Conservation (phyloP, 1,140 invertebrate genomes). For the Tetramorium parvispinum region DNA sequence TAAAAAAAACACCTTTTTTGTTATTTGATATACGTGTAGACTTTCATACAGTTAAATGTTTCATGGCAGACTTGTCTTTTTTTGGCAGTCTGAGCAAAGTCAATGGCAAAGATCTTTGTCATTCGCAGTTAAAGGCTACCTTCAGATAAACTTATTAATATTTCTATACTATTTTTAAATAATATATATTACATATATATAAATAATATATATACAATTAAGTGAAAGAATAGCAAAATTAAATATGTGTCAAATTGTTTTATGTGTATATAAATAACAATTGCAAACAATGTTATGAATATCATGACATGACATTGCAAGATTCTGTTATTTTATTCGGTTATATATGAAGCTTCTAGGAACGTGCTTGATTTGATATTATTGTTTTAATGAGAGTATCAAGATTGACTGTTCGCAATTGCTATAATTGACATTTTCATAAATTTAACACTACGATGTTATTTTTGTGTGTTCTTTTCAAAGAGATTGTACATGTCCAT, state of each 20-base stretch:
- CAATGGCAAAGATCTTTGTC: no score
- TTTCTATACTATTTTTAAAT: no score
- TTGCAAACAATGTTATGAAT: not conserved
- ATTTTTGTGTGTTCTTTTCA: not conserved
- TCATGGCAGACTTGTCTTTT: no score
- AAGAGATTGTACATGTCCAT: not conserved
- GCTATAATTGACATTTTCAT: not conserved
- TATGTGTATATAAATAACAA: not conserved
- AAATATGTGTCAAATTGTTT: not conserved
- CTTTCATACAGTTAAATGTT: no score
- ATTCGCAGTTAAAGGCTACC: no score
- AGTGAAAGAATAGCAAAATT: not conserved
- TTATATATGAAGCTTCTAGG: not conserved
- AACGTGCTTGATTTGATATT: not conserved
- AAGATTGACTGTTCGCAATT: not conserved
- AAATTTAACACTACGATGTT: not conserved
- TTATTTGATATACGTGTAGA: no score
- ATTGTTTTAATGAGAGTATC: conserved; percentile 10
- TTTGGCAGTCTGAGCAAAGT: no score
- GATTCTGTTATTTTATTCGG: not conserved
- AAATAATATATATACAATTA: no score
- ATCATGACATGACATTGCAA: not conserved
- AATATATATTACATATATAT: no score
- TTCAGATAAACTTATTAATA: no score
- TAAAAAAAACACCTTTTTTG: no score